These are phyloP conservation scores for Crypturellus tataupa DNA, from an alignment of 2,797 vertebrate species.

Conservation along the genomic window DNA sequence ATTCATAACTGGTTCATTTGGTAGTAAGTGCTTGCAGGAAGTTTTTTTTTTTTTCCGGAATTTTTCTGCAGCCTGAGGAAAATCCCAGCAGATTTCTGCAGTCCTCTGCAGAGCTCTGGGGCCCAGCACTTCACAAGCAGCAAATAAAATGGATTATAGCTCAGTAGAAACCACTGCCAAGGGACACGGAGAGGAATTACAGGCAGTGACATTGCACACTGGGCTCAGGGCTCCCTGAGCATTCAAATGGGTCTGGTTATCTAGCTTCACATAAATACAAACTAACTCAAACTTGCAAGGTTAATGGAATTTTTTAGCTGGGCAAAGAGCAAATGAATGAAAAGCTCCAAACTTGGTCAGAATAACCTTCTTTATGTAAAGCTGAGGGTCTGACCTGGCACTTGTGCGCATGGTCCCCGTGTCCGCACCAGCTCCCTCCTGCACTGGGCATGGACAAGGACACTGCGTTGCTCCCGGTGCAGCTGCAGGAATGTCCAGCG, in stretches of 20 bases:
- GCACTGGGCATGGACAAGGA: too few species aligned
- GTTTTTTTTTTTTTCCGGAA: neutral
- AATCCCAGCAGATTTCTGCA: fast-evolving
- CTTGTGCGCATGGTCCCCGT: fast-evolving
- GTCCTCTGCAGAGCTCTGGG: fast-evolving
- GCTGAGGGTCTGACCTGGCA: neutral
- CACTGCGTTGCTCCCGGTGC: fast-evolving
- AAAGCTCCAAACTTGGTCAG: neutral
- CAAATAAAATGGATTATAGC: fast-evolving
- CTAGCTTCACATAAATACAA: neutral
- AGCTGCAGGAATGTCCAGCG: neutral
- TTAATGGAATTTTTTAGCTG: neutral
- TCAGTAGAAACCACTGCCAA: fast-evolving
- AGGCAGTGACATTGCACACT: neutral
- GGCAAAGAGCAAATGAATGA: neutral
- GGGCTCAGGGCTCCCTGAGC: neutral
- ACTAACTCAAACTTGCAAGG: neutral
- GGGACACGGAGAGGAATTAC: neutral
- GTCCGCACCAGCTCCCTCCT: neutral
- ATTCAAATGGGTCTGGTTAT: neutral
- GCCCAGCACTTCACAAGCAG: neutral
- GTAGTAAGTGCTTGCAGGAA: neutral
- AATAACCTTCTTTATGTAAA: neutral
- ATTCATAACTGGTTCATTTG: fast-evolving
- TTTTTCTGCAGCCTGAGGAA: neutral